phyloP scores from a whole-genome alignment of 2,888 invertebrate species.

The Epirrhoe alternata region DNA sequence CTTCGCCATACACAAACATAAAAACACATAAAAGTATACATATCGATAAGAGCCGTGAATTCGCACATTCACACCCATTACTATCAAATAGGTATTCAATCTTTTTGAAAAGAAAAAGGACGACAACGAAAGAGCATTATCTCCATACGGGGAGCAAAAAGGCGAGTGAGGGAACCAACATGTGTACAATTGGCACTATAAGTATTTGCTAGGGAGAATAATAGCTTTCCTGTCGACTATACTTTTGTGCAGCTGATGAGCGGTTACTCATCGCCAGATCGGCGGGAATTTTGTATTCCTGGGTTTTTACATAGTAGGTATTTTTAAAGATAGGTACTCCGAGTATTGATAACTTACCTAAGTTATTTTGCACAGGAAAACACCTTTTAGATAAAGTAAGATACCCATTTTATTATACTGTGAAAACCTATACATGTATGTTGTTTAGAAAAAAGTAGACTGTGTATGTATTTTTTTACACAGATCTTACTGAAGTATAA shows the following conservation, averaged over 20 bases:
- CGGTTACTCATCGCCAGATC: constrained; percentile 8
- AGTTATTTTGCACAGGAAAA: background rate
- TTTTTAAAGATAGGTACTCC: background rate
- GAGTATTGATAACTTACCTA: background rate
- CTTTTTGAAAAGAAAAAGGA: constrained; percentile 52
- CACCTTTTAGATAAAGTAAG: too few species aligned
- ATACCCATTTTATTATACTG: too few species aligned
- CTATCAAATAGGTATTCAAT: constrained; percentile 46
- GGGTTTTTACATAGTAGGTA: background rate
- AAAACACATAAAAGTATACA: background rate
- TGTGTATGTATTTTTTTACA: too few species aligned
- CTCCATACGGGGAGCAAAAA: constrained; percentile 58
- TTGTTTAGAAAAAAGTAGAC: too few species aligned
- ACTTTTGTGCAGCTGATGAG: constrained; percentile 39
- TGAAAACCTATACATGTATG: too few species aligned
- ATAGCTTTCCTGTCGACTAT: constrained; percentile 67
- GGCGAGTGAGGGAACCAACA: constrained; percentile 65
- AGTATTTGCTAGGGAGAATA: constrained; percentile 65
- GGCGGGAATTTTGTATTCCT: constrained; percentile 18
- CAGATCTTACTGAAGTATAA: too few species aligned
- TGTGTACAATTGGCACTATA: constrained; percentile 73
- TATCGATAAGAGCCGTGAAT: constrained; percentile 34
- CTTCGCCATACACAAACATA: background rate
- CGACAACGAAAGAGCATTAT: constrained; percentile 72
- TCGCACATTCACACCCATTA: constrained; percentile 39